A percentile compares a stretch with the other conserved stretches of the same genome.
Conservation (phyloP, 2,113 vertebrate species). For the Myrmecobius fasciatus region DNA sequence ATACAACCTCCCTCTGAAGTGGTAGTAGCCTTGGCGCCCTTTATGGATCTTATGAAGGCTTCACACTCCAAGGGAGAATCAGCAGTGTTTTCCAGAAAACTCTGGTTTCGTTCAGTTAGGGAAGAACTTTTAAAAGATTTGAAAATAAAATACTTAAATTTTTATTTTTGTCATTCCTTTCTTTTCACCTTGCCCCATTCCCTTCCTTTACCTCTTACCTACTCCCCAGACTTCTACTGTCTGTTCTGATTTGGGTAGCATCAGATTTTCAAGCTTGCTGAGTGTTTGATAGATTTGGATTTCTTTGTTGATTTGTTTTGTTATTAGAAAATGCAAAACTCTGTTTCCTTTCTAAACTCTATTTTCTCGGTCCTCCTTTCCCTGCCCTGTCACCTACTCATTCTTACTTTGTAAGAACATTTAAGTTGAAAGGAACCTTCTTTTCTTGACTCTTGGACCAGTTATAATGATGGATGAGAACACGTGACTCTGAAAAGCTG, state of each 20-base stretch:
- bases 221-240: neutral
- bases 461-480: neutral
- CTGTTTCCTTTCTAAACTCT: fast-evolving
- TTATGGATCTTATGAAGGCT: slow-evolving; percentile 16
- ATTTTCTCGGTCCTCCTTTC: fast-evolving
- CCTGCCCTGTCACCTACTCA: neutral
- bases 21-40: slow-evolving; percentile 57
- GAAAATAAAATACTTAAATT: neutral
- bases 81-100: slow-evolving; percentile 10
- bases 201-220: neutral
- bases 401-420: fast-evolving
- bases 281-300: neutral
- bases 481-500: fast-evolving
- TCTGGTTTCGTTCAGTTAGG: slow-evolving; percentile 1
- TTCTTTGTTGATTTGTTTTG: neutral
- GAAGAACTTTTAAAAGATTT: neutral
- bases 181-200: neutral
- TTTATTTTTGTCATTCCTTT: neutral
- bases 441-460: neutral
- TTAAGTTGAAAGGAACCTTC: neutral
- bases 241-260: neutral
- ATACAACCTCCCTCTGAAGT: slow-evolving; percentile 77
- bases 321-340: neutral
- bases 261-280: neutral
- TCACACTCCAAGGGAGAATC: slow-evolving; percentile 9